Evolutionary conservation across 2,797 vertebrate species (phyloP).

Genomic region (Garrulus glandarius): DNA sequence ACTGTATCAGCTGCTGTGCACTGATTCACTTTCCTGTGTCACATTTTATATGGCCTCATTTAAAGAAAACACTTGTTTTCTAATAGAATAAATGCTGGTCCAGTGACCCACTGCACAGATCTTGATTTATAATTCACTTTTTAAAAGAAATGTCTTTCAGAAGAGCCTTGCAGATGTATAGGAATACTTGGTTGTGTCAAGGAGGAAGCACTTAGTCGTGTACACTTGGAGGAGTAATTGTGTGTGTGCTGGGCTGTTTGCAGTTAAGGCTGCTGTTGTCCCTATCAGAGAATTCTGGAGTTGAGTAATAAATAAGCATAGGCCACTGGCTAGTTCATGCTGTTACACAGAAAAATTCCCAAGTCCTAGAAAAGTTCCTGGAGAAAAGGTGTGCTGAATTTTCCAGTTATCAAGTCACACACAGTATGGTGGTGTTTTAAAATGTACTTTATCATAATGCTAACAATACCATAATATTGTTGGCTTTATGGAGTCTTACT

Average conservation of each 20-base stretch:
- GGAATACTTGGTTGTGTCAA: neutral
- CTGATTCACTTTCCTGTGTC: neutral
- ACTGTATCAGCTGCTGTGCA: neutral
- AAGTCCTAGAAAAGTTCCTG: neutral
- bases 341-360: neutral
- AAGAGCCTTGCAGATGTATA: neutral
- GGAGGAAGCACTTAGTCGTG: neutral
- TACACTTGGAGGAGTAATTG: fast-evolving
- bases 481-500: neutral
- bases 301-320: conserved; percentile 13
- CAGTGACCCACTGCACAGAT: neutral
- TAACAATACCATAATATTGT: fast-evolving
- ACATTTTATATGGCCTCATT: neutral
- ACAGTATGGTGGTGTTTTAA: neutral
- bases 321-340: conserved; percentile 4
- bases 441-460: neutral
- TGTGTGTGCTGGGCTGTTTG: neutral
- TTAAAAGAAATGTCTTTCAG: neutral
- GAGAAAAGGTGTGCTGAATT: neutral
- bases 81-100: neutral
- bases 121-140: neutral
- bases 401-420: neutral
- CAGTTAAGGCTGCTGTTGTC: neutral
- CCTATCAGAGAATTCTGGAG: conserved; percentile 17
- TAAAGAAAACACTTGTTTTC: neutral